Evolutionary conservation across 1,140 invertebrate genomes (phyloP), one percentile per base, ranked within the genome.

Genomic region (Meloidogyne hapla): DNA sequence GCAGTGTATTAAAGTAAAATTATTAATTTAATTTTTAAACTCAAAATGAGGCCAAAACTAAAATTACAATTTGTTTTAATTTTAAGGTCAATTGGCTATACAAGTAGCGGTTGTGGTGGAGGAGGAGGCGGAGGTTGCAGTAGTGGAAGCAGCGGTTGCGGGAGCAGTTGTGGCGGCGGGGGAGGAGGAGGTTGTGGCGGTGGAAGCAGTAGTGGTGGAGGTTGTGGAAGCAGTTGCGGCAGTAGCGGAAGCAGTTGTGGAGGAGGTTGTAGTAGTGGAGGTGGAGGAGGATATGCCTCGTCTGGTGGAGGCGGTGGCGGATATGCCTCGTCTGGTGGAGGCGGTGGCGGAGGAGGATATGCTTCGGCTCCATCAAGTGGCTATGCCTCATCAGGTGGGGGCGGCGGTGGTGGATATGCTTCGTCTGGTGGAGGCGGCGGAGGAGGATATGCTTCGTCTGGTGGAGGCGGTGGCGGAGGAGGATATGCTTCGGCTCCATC

Each of bases 391-490:
- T 63, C 62, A 6, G 25, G 62, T 25, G 62, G 62, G 9, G 25
- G 62, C 62, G 25, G 62, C 62, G 62, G 33, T 33, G 33, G 62
- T 6, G 62, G 62, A 8, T 63, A 63, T 63, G 62, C 62, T 63
- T 63, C 62, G 9, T 23, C 21, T 6, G 9, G 62, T 8, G 62
- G 62, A 21, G 9, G 62, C 25, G 62, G 62, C 25, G n/a, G n/a
- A 21, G 9, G 62, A 3, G 62, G 62, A 3, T 63, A 63, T 63
- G 62, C 62, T 63, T 63, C 62, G 8, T 23, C 21, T 25, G 62
- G 62, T 8, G 25, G 62, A 23, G 21, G 21, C 25, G 33, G n/a
- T n/a, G n/a, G 33, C 33, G 33, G 33, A 5, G 62, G 62, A 63
- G 62, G 62, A 8, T 63, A 63, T 25, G 62, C 62, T 63, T 63